These are phyloP conservation scores for Heterocephalus glaber DNA, from an alignment of 2,113 vertebrate species.

Conservation along the genomic window DNA sequence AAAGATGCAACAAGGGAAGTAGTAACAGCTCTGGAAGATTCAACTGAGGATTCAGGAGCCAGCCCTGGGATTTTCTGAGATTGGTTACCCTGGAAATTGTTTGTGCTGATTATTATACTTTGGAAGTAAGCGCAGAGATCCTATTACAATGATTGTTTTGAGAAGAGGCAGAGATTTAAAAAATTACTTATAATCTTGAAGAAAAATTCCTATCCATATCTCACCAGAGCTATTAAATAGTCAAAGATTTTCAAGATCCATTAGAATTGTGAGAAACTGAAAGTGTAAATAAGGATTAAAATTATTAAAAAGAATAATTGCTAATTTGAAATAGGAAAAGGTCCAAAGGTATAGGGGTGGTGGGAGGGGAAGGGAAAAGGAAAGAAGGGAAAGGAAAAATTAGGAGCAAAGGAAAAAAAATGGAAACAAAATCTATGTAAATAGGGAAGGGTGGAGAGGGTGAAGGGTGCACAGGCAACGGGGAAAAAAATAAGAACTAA, in stretches of 20 bases:
- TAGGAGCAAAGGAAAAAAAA: too few relatives aligned
- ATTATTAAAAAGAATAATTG: too few relatives aligned
- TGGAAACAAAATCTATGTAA: too few relatives aligned
- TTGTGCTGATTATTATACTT: constrained; percentile 44
- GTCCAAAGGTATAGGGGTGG: too few relatives aligned
- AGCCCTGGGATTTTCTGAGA: constrained; percentile 50
- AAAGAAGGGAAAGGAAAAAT: too few relatives aligned
- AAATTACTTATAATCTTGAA: constrained; percentile 37
- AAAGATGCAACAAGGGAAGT: background rate
- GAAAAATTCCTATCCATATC: background rate
- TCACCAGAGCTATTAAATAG: constrained; percentile 36
- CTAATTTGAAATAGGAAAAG: too few relatives aligned
- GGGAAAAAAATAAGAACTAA: too few relatives aligned
- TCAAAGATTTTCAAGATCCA: background rate
- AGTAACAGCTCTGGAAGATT: background rate
- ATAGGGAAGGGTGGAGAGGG: too few relatives aligned
- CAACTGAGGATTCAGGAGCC: background rate
- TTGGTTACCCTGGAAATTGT: constrained; percentile 59
- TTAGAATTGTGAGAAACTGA: too few relatives aligned
- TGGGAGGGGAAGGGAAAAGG: too few relatives aligned
- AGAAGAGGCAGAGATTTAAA: constrained; percentile 41
- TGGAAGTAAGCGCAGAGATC: constrained; percentile 55
- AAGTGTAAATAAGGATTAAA: too few relatives aligned
- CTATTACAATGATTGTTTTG: constrained; percentile 56
- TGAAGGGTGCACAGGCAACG: too few relatives aligned